Conservation (phyloP, 1,140 invertebrate genomes). For the Vollenhovia emeryi region DNA sequence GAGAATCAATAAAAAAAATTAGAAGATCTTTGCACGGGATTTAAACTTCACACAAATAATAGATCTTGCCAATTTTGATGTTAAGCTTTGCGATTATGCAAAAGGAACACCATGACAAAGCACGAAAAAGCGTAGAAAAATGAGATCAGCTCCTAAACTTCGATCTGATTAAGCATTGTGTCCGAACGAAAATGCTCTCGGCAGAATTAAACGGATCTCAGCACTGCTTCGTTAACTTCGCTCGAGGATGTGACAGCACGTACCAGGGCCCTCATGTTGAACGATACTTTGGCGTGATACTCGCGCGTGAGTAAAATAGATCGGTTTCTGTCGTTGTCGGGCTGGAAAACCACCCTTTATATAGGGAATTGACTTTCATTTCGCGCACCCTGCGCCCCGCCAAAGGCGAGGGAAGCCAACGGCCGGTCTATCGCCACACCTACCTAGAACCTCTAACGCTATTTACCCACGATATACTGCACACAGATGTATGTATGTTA, state of each 20-base stretch:
- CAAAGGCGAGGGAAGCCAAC: constrained; percentile 80
- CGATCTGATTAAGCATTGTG: neutral
- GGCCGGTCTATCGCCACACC: constrained; percentile 82
- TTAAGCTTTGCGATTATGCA: neutral
- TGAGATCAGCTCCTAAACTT: neutral
- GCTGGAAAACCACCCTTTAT: constrained; percentile 84
- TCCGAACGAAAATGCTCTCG: neutral
- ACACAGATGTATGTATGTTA: constrained; percentile 71
- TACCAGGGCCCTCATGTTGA: constrained; percentile 83
- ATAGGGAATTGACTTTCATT: constrained; percentile 86
- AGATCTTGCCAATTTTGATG: neutral
- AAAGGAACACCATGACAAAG: neutral
- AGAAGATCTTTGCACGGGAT: neutral
- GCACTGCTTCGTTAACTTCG: neutral
- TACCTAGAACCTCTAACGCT: constrained; percentile 77
- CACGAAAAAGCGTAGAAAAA: neutral
- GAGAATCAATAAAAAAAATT: neutral
- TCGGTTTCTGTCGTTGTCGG: constrained; percentile 76
- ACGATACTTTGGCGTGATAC: constrained; percentile 71
- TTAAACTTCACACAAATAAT: neutral
- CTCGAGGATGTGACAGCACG: constrained; percentile 63
- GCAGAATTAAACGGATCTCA: neutral
- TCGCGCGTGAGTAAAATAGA: constrained; percentile 76
- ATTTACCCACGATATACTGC: constrained; percentile 78
- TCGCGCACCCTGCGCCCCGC: constrained; percentile 78